phyloP scores from a whole-genome alignment of 2,113 vertebrate genomes.

The Nyctereutes procyonoides region DNA sequence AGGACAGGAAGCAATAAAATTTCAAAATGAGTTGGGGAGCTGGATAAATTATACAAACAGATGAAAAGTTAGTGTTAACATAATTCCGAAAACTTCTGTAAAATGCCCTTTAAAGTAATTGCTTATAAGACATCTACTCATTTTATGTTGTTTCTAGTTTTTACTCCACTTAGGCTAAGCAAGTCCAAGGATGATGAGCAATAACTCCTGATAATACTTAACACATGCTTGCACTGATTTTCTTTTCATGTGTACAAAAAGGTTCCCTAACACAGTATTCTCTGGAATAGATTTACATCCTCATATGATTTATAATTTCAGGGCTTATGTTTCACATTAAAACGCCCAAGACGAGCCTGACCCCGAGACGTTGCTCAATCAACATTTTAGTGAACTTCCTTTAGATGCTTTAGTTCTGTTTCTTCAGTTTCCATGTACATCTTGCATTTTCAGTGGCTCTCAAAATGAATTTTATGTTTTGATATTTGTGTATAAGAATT shows the following conservation, averaged over 20 bases:
- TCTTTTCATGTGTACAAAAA: background rate
- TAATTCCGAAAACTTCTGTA: constrained; percentile 42
- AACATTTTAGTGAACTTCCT: background rate
- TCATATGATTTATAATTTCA: constrained; percentile 6
- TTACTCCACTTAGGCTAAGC: constrained; percentile 3
- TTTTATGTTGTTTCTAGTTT: constrained; percentile 46
- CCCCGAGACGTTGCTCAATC: background rate
- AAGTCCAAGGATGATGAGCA: background rate
- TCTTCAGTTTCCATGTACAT: background rate
- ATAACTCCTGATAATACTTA: background rate
- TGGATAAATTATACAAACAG: background rate
- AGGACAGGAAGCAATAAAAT: constrained; percentile 55
- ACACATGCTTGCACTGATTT: background rate
- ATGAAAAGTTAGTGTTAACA: background rate
- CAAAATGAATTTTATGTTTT: background rate
- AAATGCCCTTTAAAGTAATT: background rate
- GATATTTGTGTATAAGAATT: background rate
- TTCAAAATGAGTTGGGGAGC: background rate
- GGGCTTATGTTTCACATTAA: constrained; percentile 23
- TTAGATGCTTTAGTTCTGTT: background rate
- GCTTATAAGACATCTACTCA: background rate
- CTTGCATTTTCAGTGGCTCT: background rate
- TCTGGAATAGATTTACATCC: background rate
- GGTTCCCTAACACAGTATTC: background rate
- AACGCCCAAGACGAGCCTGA: background rate